Percentiles rank a stretch among this genome's conserved stretches.
phyloP scores from a whole-genome alignment of 2,888 invertebrate genomes.

The Caenorhabditis sp. region DNA sequence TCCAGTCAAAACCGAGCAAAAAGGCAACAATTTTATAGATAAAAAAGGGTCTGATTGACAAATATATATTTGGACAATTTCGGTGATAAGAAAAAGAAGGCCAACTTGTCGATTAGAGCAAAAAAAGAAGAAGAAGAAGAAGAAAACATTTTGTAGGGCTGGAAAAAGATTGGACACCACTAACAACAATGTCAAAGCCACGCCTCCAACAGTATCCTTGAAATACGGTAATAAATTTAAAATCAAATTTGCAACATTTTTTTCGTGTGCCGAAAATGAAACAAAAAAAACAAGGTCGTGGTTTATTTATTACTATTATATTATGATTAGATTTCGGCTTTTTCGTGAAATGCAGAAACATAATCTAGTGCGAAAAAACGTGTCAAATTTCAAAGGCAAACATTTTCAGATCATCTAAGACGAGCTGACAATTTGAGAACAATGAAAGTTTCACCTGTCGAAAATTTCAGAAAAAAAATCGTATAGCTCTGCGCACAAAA shows the following conservation, averaged over 20 bases:
- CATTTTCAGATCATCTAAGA: too few relatives aligned
- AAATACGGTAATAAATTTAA: background rate
- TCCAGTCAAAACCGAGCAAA: slow-evolving; percentile 2
- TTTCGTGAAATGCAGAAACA: background rate
- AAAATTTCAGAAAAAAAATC: too few relatives aligned
- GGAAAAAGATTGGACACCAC: slow-evolving; percentile 4
- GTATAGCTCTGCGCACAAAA: background rate
- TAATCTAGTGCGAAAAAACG: background rate
- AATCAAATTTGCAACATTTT: background rate
- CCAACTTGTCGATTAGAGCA: background rate
- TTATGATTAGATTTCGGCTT: too few relatives aligned
- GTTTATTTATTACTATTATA: background rate
- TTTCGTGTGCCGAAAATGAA: too few relatives aligned
- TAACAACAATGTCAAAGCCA: too few relatives aligned
- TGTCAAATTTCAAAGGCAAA: background rate
- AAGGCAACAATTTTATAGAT: slow-evolving; percentile 7
- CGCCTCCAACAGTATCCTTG: background rate
- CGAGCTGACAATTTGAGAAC: too few relatives aligned
- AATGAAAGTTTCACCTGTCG: too few relatives aligned
- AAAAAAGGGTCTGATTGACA: background rate
- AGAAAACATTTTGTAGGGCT: background rate
- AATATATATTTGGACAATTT: background rate
- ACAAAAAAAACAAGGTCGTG: background rate
- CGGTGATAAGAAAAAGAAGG: background rate
- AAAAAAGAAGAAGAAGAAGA: slow-evolving; percentile 2